These are phyloP conservation scores for Drosophila mayri DNA, from an alignment of 1,140 invertebrate species.

Conservation along the genomic window DNA sequence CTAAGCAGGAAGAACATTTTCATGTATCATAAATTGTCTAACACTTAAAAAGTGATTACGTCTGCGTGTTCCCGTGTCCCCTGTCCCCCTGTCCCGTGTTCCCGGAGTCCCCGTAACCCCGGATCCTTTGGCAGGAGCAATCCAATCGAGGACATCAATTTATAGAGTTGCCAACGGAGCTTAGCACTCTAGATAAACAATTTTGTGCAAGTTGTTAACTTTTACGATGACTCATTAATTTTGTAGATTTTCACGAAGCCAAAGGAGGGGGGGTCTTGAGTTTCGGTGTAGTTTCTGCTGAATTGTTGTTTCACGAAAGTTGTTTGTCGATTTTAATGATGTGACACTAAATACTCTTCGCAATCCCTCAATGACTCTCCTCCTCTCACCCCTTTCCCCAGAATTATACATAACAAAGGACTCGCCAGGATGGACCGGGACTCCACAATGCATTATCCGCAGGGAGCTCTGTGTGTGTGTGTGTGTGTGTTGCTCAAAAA, in stretches of 20 bases:
- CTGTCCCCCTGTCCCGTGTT: background rate
- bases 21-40: conserved; percentile 83
- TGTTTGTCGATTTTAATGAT: conserved; percentile 71
- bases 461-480: background rate
- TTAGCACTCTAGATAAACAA: conserved; percentile 83
- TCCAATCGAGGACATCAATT: conserved; percentile 74
- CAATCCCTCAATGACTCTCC: background rate
- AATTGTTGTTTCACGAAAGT: conserved; percentile 66
- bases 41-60: conserved; percentile 84
- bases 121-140: conserved; percentile 40
- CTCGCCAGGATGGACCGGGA: background rate
- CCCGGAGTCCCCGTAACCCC: background rate
- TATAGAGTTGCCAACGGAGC: conserved; percentile 51
- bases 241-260: conserved; percentile 53
- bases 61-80: conserved; percentile 52
- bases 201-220: conserved; percentile 83
- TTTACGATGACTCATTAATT: conserved; percentile 84
- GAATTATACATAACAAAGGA: conserved; percentile 33
- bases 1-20: conserved; percentile 67
- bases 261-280: background rate
- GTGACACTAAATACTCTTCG: conserved; percentile 59
- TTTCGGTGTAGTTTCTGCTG: conserved; percentile 57
- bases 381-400: background rate
- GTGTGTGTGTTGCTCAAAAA: background rate
- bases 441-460: conserved; percentile 16